Conservation (phyloP, 2,888 invertebrate genomes). For the Cryptosula pallasiana region DNA sequence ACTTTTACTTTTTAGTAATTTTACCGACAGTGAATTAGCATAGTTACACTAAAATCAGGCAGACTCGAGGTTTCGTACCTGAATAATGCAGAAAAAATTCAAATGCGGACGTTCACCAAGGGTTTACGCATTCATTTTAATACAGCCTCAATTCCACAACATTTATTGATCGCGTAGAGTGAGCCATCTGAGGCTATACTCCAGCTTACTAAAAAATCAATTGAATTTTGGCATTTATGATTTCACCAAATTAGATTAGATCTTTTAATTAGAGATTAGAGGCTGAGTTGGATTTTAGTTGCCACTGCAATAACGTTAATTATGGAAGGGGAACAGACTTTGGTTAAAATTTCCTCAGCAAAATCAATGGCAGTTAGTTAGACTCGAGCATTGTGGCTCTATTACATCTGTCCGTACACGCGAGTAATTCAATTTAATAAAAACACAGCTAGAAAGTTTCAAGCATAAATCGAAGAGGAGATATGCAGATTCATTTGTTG, state of each 20-base stretch:
- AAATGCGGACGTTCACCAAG: neutral
- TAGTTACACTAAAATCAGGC: neutral
- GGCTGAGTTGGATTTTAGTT: conserved; percentile 20
- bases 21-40: neutral
- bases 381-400: neutral
- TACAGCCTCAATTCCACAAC: neutral
- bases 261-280: conserved; percentile 24
- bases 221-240: conserved; percentile 24
- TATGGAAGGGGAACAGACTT: conserved; percentile 12
- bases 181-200: too few relatives aligned
- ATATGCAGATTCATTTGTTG: neutral
- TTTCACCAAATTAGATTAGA: conserved; percentile 24
- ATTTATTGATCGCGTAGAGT: neutral
- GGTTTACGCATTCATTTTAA: neutral
- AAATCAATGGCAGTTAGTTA: conserved; percentile 8
- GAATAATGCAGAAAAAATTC: neutral
- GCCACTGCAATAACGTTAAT: neutral
- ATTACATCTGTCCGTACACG: neutral
- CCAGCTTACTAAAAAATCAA: conserved; percentile 21
- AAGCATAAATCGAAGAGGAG: conserved; percentile 3
- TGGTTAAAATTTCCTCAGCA: neutral
- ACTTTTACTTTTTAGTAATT: neutral
- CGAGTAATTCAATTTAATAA: conserved; percentile 22
- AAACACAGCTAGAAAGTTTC: conserved; percentile 1
- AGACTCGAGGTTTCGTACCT: neutral